Conservation (phyloP, 2,113 vertebrate genomes). For the Probosciger aterrimus region DNA sequence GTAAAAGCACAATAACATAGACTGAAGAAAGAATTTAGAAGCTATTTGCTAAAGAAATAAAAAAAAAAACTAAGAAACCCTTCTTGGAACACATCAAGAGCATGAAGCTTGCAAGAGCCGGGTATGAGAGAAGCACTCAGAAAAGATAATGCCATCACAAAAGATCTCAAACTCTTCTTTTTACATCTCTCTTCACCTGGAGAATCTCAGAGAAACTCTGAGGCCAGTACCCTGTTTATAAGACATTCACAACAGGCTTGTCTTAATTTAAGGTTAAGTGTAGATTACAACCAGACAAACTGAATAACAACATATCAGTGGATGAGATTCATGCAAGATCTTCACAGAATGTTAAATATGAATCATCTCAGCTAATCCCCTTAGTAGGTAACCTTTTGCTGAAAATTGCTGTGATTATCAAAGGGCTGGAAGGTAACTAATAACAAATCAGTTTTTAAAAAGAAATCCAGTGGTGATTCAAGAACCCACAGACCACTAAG, state of each 20-base stretch:
- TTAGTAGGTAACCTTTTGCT: not conserved
- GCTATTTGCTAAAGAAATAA: slow-evolving; percentile 55
- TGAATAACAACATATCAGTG: not conserved
- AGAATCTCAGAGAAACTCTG: not conserved
- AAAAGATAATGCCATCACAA: not conserved
- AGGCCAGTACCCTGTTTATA: not conserved
- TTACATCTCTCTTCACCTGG: not conserved
- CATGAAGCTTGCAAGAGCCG: not conserved
- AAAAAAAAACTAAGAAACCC: slow-evolving; percentile 9
- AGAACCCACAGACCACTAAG: not conserved
- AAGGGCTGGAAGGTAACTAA: slow-evolving; percentile 21
- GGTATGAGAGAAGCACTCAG: not conserved
- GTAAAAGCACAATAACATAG: slow-evolving; percentile 40
- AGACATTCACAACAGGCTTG: not conserved
- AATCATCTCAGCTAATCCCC: not conserved
- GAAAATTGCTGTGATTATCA: not conserved
- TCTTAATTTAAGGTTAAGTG: slow-evolving; percentile 8
- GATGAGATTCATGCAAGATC: not conserved
- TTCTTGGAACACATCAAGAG: not conserved
- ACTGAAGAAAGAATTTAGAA: slow-evolving; percentile 43
- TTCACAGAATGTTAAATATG: not conserved
- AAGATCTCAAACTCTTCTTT: not conserved
- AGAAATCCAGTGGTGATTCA: not conserved
- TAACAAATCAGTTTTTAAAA: not conserved
- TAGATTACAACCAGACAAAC: not conserved